Base-by-base conservation (phyloP, 2,888 invertebrate species). In the Anthrax anthrax region DNA sequence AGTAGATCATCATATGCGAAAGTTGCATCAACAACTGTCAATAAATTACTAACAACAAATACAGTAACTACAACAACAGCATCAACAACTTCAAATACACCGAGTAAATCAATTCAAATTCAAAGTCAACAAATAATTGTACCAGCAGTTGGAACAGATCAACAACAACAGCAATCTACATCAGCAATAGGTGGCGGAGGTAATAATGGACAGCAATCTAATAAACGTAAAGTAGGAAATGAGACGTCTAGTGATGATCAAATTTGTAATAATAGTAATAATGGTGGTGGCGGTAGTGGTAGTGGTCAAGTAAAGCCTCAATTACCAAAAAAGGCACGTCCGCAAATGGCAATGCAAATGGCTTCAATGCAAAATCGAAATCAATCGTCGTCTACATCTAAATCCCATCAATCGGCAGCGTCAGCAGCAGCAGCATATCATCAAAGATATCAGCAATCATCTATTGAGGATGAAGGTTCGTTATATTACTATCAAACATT, bases 101-200 rank as follows among this genome's bases (percentile, higher is more conserved):
- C 70, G 65, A 62, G 64, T 56, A 58, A 61, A n/a, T 57, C 69
- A 12, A 61, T 32, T 12, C 29, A 32, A 4, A 32, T 32, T 32
- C 29, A 32, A 32, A 32, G 29, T 32, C 29, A 32, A 32, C 29
- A 32, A 12, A 32, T 32, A 9, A 32, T 32, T 32, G 29, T 65
- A 36, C 62, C 64, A 52, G 66, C 69, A 65, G 60, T 67, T 50
- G 60, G 67, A 50, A 58, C 70, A 39, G 73, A 32, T 32, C 73
- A 54, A 68, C 68, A 48, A 70, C 70, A 61, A 59, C 73, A 54
- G 68, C 68, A 48, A 70, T 70, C 61, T 59, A 50, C 69, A 64
- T 51, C 55, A 51, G 55, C 70, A 49, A 8, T 4, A 6, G 23
- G 23, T 23, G 23, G 23, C 23, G 23, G 23, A 6, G 23, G 23